A percentile compares a stretch with the other conserved stretches of the same genome.
These are phyloP conservation scores for Hippocampus kuda DNA, from an alignment of 2,797 vertebrate genomes.

Conservation along the genomic window DNA sequence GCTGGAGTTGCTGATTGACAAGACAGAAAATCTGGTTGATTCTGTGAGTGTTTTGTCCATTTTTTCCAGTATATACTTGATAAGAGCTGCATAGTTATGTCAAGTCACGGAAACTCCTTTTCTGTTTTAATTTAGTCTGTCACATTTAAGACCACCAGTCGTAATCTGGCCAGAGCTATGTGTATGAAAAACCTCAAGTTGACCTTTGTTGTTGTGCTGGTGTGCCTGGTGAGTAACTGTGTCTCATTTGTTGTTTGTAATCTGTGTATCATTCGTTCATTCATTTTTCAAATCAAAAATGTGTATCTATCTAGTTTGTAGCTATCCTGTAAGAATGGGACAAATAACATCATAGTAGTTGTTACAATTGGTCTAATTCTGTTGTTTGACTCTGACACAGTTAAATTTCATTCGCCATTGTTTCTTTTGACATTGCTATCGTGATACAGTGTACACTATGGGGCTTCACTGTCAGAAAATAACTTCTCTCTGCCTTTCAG, in stretches of 20 bases:
- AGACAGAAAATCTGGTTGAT: conserved; percentile 97
- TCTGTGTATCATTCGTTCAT: no score
- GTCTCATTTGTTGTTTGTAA: not conserved
- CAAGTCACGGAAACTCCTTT: conserved; percentile 4
- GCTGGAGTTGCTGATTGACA: conserved; percentile 93
- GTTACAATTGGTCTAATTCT: no score
- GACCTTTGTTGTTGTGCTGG: conserved; percentile 78
- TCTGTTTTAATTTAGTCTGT: conserved; percentile 72
- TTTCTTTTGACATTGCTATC: no score
- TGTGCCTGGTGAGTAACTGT: conserved; percentile 77
- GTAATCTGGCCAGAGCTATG: conserved; percentile 94
- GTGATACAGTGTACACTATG: no score
- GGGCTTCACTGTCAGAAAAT: no score
- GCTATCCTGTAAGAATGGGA: no score
- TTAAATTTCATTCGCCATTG: no score
- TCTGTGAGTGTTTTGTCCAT: conserved; percentile 71
- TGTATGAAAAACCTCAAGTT: conserved; percentile 99
- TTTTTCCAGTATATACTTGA: not conserved
- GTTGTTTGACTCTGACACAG: not conserved
- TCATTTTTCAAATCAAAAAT: not conserved
- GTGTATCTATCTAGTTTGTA: no score
- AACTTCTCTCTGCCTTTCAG: conserved; percentile 52
- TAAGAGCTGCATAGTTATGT: not conserved
- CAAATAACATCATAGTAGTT: no score
- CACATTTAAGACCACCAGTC: conserved; percentile 96